Evolutionary conservation across 2,797 vertebrate genomes (phyloP).

Genomic region (Pseudomugil gertrudae): DNA sequence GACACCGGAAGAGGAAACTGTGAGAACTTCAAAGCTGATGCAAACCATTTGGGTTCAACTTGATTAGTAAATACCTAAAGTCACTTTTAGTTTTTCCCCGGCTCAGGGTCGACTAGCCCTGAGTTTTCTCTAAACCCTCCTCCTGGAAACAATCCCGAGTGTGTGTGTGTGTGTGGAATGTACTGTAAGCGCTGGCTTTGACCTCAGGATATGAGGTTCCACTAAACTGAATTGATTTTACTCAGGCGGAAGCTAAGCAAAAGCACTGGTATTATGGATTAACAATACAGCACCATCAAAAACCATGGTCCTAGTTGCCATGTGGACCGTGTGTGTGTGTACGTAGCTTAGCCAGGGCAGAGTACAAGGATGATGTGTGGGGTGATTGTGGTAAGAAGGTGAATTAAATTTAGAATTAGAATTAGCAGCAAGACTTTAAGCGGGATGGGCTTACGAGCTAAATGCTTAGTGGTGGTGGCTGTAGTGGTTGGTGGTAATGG

Average conservation of each 20-base stretch:
- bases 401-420: conserved; percentile 76
- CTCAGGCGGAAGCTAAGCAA: conserved; percentile 45
- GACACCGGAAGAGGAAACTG: neutral
- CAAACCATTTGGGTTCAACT: neutral
- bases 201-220: conserved; percentile 17
- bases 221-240: conserved; percentile 51
- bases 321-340: conserved; percentile 40
- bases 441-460: conserved; percentile 72
- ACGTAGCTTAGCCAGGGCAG: conserved; percentile 43
- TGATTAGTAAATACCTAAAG: neutral
- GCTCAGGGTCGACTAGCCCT: conserved; percentile 20
- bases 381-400: conserved; percentile 74
- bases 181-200: conserved; percentile 34
- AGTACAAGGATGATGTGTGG: conserved; percentile 64
- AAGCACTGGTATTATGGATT: conserved; percentile 62
- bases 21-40: no score
- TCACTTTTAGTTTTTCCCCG: conserved; percentile 1
- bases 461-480: conserved; percentile 44
- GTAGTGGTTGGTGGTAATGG: conserved; percentile 33
- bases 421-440: conserved; percentile 72
- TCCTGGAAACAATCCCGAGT: conserved; percentile 9
- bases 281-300: conserved; percentile 48
- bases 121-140: conserved; percentile 21
- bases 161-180: conserved; percentile 11
- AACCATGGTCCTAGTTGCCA: conserved; percentile 36